phyloP scores from a whole-genome alignment of 2,888 invertebrate genomes.

The Strigamia crassipes region DNA sequence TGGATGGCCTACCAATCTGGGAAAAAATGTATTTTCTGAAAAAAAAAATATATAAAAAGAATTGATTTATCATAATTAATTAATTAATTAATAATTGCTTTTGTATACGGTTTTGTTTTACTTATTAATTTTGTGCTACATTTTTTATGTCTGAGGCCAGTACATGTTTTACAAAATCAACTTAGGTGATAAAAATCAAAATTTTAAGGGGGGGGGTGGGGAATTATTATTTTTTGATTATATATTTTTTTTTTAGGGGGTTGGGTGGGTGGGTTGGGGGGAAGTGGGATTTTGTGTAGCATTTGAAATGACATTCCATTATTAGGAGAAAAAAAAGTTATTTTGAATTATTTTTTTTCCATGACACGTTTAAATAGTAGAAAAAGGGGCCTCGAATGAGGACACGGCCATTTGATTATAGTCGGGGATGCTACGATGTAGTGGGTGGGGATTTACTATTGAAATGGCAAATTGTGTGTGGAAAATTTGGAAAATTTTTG shows the following conservation, averaged over 20 bases:
- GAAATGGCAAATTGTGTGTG: neutral
- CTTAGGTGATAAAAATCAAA: neutral
- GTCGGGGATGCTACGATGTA: conserved; percentile 4
- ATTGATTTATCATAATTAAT: neutral
- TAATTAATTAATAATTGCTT: neutral
- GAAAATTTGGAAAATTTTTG: conserved; percentile 15
- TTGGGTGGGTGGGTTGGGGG: neutral
- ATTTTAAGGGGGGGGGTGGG: neutral
- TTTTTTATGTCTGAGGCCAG: conserved; percentile 15
- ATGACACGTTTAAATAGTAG: neutral
- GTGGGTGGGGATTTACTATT: neutral
- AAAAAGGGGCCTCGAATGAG: neutral
- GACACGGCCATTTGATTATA: conserved; percentile 10
- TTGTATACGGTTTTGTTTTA: neutral
- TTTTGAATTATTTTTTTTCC: neutral
- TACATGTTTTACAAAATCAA: conserved; percentile 19
- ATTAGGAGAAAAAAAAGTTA: neutral
- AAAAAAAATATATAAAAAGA: too few relatives aligned
- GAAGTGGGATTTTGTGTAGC: neutral
- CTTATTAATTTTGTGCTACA: neutral
- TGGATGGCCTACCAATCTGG: conserved; percentile 49
- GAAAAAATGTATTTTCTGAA: neutral
- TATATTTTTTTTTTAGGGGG: neutral
- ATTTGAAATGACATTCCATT: conserved; percentile 26
- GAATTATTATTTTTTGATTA: too few relatives aligned